Conservation (phyloP, 2,888 invertebrate genomes). For the Acrobasis repandana region DNA sequence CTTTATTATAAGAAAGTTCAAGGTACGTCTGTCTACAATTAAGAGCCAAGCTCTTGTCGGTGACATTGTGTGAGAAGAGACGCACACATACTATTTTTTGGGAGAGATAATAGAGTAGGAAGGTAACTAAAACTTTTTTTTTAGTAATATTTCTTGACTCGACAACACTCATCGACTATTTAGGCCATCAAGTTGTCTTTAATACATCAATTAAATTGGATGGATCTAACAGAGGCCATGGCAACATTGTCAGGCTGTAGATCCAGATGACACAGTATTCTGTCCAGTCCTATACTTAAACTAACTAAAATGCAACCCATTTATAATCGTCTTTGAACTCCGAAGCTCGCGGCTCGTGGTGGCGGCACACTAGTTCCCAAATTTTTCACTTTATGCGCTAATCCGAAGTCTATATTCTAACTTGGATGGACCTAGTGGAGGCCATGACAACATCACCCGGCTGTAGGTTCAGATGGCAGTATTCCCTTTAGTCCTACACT, state of each 20-base stretch:
- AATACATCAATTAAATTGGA: no score
- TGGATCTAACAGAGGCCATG: conserved; percentile 92
- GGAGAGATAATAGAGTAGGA: no score
- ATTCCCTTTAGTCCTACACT: conserved; percentile 79
- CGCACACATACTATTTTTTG: no score
- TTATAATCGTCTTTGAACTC: conserved; percentile 86
- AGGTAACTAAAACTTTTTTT: no score
- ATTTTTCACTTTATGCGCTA: conserved; percentile 91
- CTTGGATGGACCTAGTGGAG: conserved; percentile 90
- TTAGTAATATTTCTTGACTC: no score
- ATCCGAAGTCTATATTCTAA: conserved; percentile 97
- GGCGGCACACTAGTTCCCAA: conserved; percentile 88
- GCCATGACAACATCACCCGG: conserved; percentile 98
- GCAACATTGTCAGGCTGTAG: conserved; percentile 98
- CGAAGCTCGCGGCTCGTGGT: conserved; percentile 85
- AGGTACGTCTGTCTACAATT: no score
- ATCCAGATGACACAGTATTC: conserved; percentile 94
- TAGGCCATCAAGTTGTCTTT: no score
- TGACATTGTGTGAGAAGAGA: no score
- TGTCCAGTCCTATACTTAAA: no score
- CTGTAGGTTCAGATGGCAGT: conserved; percentile 94
- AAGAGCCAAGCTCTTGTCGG: no score
- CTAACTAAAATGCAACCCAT: not conserved
- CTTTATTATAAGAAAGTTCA: no score
- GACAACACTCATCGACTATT: no score